phyloP scores from a whole-genome alignment of 2,888 invertebrate species.

The Aphidius colemani region DNA sequence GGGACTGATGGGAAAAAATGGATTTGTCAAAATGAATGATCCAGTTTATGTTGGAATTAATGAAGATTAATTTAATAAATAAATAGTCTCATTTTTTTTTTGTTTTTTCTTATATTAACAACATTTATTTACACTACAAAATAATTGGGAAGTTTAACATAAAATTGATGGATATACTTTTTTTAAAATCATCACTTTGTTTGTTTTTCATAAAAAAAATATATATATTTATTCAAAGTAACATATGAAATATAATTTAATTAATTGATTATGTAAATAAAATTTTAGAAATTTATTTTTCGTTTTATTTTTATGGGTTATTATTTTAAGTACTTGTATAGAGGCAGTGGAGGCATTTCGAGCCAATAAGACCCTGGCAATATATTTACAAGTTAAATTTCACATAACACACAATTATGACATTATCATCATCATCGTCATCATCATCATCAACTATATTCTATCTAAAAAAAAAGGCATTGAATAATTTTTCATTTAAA shows the following conservation, averaged over 20 bases:
- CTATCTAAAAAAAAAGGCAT: no score
- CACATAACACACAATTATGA: neutral
- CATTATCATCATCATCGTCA: neutral
- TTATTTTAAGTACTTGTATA: neutral
- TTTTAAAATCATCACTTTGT: neutral
- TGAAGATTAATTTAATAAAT: slow-evolving; percentile 1
- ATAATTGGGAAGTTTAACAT: slow-evolving; percentile 51
- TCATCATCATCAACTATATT: neutral
- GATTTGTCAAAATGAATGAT: slow-evolving; percentile 14
- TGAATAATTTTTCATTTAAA: slow-evolving; percentile 7
- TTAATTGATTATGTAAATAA: neutral
- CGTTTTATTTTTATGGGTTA: neutral
- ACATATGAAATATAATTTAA: neutral
- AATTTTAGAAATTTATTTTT: neutral
- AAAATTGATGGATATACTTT: slow-evolving; percentile 18
- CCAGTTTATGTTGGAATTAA: slow-evolving; percentile 21
- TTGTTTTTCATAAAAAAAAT: neutral
- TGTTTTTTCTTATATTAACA: slow-evolving; percentile 42
- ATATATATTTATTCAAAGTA: slow-evolving; percentile 4
- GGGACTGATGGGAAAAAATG: slow-evolving; percentile 13
- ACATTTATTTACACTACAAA: slow-evolving; percentile 59
- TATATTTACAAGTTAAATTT: slow-evolving; percentile 12
- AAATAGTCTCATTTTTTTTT: no score
- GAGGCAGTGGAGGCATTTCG: slow-evolving; percentile 13
- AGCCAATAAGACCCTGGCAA: slow-evolving; percentile 14